These are phyloP conservation scores for Drosophila azteca DNA, from an alignment of 1,140 invertebrate genomes.

Conservation along the genomic window DNA sequence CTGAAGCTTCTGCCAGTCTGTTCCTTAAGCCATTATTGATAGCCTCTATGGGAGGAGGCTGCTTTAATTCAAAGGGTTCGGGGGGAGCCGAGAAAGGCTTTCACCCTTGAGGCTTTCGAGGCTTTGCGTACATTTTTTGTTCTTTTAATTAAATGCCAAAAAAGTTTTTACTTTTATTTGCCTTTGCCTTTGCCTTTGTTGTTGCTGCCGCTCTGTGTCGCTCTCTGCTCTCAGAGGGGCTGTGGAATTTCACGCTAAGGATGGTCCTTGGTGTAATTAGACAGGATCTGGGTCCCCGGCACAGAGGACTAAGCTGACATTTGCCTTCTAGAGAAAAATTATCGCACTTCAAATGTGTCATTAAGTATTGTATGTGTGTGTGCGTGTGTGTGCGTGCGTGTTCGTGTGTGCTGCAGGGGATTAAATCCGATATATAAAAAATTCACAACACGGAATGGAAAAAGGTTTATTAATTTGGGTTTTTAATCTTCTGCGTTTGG, in stretches of 20 bases:
- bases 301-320: constrained; percentile 4
- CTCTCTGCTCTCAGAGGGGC: background rate
- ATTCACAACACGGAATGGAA: too few species aligned
- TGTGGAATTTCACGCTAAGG: constrained; percentile 17
- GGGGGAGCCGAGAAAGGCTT: background rate
- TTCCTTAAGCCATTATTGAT: too few species aligned
- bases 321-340: constrained; percentile 26
- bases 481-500: too few species aligned
- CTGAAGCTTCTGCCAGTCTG: background rate
- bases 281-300: constrained; percentile 26
- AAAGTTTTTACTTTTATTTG: constrained; percentile 53
- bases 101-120: constrained; percentile 20
- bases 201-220: background rate
- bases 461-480: too few species aligned
- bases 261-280: constrained; percentile 61
- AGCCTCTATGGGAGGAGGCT: too few species aligned
- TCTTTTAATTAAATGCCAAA: constrained; percentile 74
- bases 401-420: too few species aligned
- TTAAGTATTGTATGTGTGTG: background rate
- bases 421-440: background rate
- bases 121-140: constrained; percentile 48
- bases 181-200: too few species aligned
- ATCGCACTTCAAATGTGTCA: constrained; percentile 52
- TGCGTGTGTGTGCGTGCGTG: too few species aligned
- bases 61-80: too few species aligned